Evolutionary conservation across 2,888 invertebrate genomes (phyloP), one percentile per base, ranked within the genome.

Genomic region (Melieria crassipennis): DNA sequence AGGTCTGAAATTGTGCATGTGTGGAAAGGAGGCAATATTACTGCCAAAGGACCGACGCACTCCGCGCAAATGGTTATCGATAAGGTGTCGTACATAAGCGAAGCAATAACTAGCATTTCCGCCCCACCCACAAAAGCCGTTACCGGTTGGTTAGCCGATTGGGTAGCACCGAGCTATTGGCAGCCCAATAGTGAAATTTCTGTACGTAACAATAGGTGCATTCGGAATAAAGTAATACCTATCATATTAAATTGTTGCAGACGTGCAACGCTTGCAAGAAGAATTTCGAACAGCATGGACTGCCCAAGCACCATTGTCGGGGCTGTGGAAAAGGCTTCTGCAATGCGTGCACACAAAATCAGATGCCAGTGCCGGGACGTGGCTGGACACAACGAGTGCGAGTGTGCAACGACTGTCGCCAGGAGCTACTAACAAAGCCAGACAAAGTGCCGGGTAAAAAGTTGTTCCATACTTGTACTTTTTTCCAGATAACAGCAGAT

Each of bases 251-350:
- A 42, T 60, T 11, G 13, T 64, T 11, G 0, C 78, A 92, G 92
- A 83, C 89, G 76, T 94, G 94, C 82, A 86, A 89, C 78, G 89
- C 89, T 65, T 94, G 94, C 83, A 88, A 90, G 78, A 87, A 84
- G 66, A 84, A 86, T 62, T 92, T 93, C 79, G 87, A 88, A 65
- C 83, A 86, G 64, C 87, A 87, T 55, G 89, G 89, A 43, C 87
- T 89, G 42, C 88, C 89, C 16, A 93, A 92, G 78, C 93, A 93
- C 81, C 94, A 94, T 80, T 94, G 94, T 80, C 90, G 94, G 65
- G 88, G 91, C 0, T 94, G 94, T 84, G 94, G 94, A 0, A 91
- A 93, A 82, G 94, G 94, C 0, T 94, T 94, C 80, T 95, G 94
- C 83, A 90, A 91, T 75, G 83, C 83, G 5, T 95, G 94, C 81